Evolutionary conservation across 2,888 invertebrate genomes (phyloP), one percentile per base, ranked within the genome.

Genomic region (Dendrolimus houi): DNA sequence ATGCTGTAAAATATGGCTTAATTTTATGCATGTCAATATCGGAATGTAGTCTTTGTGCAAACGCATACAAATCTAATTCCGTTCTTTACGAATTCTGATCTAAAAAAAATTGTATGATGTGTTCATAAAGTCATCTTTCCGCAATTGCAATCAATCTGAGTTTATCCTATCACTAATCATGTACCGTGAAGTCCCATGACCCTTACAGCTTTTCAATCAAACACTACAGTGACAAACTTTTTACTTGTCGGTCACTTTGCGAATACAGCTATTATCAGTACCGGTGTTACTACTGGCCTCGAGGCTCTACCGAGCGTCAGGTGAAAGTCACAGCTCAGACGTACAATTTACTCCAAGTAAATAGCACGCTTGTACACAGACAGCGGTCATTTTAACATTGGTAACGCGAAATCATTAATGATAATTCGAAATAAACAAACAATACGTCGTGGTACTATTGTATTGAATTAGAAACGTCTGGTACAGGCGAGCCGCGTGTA

Each of bases 291-390:
- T 80, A 80, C 82, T 81, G 84, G 83, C 84, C 82, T 74, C 77
- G 69, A 76, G 80, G 73, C 80, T 78, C 74, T 75, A 74, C 66
- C 77, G 70, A 76, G 74, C 75, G 79, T 65, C 76, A 68, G 80
- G 87, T 88, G 89, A 90, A 89, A 90, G 89, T 87, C 78, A 71
- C 80, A 75, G 81, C 77, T 77, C 85, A 89, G 87, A 87, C 85
- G 84, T 78, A 80, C 74, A 76, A 70, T 68, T 69, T 72, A 73
- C 76, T 69, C 77, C 81, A 74, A 79, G 75, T 73, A 70, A 79
- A 75, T 73, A 70, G 80, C 70, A 68, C 79, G 78, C 80, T 80
- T 87, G 88, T 71, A 64, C 58, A 60, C 65, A 68, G 66, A 60
- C 64, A 47, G 47, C 12, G 47, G 47, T 9, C 47, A 47, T 47